Base-by-base conservation (phyloP, 2,797 vertebrate species). In the Melanotaenia parkinsoni region DNA sequence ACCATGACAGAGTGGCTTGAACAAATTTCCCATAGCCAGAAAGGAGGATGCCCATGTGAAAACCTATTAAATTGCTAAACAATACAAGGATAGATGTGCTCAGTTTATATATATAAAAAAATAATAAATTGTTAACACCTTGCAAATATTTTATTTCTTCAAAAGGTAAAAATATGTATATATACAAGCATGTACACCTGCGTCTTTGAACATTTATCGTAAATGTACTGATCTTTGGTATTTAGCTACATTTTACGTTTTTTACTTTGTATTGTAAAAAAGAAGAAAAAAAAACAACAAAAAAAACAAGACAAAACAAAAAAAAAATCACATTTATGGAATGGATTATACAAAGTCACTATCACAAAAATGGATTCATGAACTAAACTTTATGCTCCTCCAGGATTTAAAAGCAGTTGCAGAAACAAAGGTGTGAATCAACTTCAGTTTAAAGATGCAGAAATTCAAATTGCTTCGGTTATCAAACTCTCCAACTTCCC, bases 401-500 rank as follows among this genome's bases (percentile, higher is more conserved):
- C 5, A n/a, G 12, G 58, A 3, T 69, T 35, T 6, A 63, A 33
- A 65, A 51, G 14, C n/a, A 60, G 24, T 11, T 50, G 5, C 35
- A 63, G 33, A 5, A 66, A 61, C 18, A 64, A 58, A 61, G 54
- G 58, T n/a, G 58, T 32, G 22, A 28, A 40, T 32, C 16, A 26
- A 28, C 20, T 68, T 24, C 7, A 58, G 22, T 35, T 3, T 37
- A 22, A 68, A 40, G 51, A 53, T 51, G 22, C 10, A 43, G 22
- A 2, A 10, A 73, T 72, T 92, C 87, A 97, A 93, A 95, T 86
- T 62, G 73, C 81, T 59, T 94, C 85, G 2, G 67, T 73, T 66
- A 95, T 84, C 81, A 97, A 74, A 30, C 79, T 87, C 37, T 89
- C 82, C 35, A 99, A 82, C 67, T 89, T 94, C 70, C 93, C 85